phyloP scores from a whole-genome alignment of 2,888 invertebrate species.

The Megastigmus dorsalis region DNA sequence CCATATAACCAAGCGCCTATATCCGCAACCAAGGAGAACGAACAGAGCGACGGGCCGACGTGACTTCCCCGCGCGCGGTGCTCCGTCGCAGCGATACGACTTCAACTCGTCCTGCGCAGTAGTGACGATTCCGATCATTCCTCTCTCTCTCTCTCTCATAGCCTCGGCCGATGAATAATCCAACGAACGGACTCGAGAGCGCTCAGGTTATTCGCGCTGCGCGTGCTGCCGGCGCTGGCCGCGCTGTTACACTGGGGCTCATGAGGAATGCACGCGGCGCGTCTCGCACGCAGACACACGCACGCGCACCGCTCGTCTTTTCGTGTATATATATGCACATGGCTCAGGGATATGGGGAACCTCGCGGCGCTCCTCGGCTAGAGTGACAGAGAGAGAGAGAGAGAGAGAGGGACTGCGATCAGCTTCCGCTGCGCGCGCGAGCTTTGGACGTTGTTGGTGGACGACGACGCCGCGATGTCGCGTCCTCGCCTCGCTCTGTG shows the following conservation, averaged over 20 bases:
- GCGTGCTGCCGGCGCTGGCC: background rate
- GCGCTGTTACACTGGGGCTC: too few relatives aligned
- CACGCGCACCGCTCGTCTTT: too few relatives aligned
- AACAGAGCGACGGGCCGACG: background rate
- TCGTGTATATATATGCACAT: background rate
- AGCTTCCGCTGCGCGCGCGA: background rate
- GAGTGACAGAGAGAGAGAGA: too few relatives aligned
- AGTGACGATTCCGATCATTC: background rate
- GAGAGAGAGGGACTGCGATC: too few relatives aligned
- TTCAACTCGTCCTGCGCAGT: background rate
- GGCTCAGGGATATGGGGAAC: too few relatives aligned
- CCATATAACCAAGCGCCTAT: too few relatives aligned
- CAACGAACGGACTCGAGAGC: too few relatives aligned
- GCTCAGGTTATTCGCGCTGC: background rate
- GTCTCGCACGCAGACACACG: background rate
- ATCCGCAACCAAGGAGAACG: too few relatives aligned
- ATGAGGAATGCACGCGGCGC: constrained; percentile 35
- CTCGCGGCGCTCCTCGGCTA: too few relatives aligned
- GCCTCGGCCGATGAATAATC: constrained; percentile 22
- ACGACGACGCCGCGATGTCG: background rate
- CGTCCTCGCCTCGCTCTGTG: too few relatives aligned
- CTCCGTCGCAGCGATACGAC: too few relatives aligned
- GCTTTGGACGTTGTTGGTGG: background rate
- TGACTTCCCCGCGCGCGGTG: too few relatives aligned
- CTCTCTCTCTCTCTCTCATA: background rate